phyloP scores from a whole-genome alignment of 2,797 vertebrate genomes.

The Allobates femoralis region DNA sequence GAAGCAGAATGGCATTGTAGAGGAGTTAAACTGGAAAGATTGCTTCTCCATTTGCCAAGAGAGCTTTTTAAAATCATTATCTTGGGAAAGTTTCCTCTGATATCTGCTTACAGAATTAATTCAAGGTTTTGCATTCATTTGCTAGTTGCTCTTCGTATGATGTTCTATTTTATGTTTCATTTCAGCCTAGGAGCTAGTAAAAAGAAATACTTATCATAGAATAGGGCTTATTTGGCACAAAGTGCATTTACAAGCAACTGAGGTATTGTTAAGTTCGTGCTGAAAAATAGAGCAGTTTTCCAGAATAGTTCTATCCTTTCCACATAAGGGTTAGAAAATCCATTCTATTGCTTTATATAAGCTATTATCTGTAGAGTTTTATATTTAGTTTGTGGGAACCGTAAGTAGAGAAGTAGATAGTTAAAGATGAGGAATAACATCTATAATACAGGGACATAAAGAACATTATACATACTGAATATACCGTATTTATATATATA shows the following conservation, averaged over 20 bases:
- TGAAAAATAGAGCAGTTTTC: slow-evolving; percentile 40
- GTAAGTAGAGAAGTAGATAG: background rate
- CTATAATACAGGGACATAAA: background rate
- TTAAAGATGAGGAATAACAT: background rate
- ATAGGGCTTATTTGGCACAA: slow-evolving; percentile 54
- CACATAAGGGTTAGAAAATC: slow-evolving; percentile 10
- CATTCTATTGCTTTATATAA: slow-evolving; percentile 28
- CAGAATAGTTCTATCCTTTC: slow-evolving; percentile 29
- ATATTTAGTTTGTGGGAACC: slow-evolving; percentile 12
- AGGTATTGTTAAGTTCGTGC: slow-evolving; percentile 32
- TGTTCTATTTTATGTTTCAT: slow-evolving; percentile 55
- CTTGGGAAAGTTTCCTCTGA: slow-evolving; percentile 49
- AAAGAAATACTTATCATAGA: slow-evolving; percentile 58
- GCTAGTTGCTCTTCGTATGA: slow-evolving; percentile 32
- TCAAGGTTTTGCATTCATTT: slow-evolving; percentile 59
- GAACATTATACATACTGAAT: background rate
- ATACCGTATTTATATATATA: no score
- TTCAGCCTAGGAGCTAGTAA: slow-evolving; percentile 42
- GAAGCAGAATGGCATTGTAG: slow-evolving; percentile 14
- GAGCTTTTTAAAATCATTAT: slow-evolving; percentile 53
- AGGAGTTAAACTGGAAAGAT: slow-evolving; percentile 34
- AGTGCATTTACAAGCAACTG: slow-evolving; percentile 46
- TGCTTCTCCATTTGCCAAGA: slow-evolving; percentile 38
- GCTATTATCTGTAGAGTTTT: slow-evolving; percentile 19
- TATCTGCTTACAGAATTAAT: slow-evolving; percentile 49